Evolutionary conservation across 2,797 vertebrate species (phyloP).

Genomic region (Clamator glandarius): DNA sequence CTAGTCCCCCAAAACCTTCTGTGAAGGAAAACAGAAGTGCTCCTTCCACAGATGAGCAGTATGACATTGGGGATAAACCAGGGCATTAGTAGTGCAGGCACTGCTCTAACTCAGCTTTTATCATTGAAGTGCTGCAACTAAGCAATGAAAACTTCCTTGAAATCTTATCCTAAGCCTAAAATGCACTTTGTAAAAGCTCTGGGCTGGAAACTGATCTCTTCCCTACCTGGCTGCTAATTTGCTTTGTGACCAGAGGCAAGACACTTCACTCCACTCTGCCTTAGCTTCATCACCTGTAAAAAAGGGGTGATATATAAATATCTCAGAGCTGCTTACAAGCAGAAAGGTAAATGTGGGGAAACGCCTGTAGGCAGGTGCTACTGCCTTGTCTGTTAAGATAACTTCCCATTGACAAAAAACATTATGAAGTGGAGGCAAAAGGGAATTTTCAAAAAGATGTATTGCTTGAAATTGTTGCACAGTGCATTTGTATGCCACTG

Average conservation of each 20-base stretch:
- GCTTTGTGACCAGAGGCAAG: constrained; percentile 49
- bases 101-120: constrained; percentile 27
- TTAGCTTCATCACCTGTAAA: constrained; percentile 58
- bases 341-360: constrained; percentile 31
- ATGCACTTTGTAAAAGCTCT: constrained; percentile 33
- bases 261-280: constrained; percentile 35
- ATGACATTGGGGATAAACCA: neutral
- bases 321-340: constrained; percentile 4
- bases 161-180: constrained; percentile 39
- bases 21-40: neutral
- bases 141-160: constrained; percentile 28
- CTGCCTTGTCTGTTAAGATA: constrained; percentile 39
- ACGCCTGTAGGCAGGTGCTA: constrained; percentile 28
- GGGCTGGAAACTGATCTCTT: constrained; percentile 27
- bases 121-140: neutral
- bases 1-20: neutral
- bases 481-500: neutral
- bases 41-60: neutral
- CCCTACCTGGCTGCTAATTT: constrained; percentile 36
- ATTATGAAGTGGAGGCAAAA: neutral
- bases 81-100: neutral
- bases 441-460: constrained; percentile 1
- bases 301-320: constrained; percentile 14
- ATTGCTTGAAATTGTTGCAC: neutral
- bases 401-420: neutral